These are phyloP conservation scores for Tadarida brasiliensis DNA, from an alignment of 2,797 vertebrate genomes.

Conservation along the genomic window DNA sequence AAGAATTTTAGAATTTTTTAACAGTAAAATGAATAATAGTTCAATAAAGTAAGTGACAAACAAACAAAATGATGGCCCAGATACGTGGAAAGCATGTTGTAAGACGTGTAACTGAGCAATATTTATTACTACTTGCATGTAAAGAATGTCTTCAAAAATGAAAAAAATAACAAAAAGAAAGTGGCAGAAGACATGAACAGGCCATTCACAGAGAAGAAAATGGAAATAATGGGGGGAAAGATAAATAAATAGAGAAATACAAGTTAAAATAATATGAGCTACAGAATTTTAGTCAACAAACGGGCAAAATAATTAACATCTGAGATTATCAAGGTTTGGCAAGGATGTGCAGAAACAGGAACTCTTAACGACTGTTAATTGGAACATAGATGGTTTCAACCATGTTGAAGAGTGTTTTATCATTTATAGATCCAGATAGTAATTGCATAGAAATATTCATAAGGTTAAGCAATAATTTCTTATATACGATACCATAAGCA, in stretches of 20 bases:
- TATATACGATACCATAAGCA: neutral
- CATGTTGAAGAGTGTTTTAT: neutral
- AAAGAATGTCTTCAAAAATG: conserved; percentile 10
- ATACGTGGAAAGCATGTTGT: neutral
- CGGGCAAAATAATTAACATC: neutral
- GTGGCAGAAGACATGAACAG: neutral
- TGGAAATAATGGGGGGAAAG: neutral
- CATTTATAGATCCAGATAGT: neutral
- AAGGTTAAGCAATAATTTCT: neutral
- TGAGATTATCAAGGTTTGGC: neutral
- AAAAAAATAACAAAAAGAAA: neutral
- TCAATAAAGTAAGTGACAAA: neutral
- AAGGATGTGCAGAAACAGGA: neutral
- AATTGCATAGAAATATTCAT: neutral
- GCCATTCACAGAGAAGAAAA: neutral
- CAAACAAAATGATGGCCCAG: neutral
- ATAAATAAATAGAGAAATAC: neutral
- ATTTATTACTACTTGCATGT: neutral
- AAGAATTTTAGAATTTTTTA: neutral
- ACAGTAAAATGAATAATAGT: neutral
- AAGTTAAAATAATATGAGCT: neutral
- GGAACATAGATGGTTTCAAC: neutral
- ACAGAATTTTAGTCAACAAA: neutral
- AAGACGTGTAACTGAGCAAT: neutral
- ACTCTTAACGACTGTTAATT: neutral